Evolutionary conservation across 1,140 invertebrate genomes (phyloP).

Genomic region (Nasonia giraulti): DNA sequence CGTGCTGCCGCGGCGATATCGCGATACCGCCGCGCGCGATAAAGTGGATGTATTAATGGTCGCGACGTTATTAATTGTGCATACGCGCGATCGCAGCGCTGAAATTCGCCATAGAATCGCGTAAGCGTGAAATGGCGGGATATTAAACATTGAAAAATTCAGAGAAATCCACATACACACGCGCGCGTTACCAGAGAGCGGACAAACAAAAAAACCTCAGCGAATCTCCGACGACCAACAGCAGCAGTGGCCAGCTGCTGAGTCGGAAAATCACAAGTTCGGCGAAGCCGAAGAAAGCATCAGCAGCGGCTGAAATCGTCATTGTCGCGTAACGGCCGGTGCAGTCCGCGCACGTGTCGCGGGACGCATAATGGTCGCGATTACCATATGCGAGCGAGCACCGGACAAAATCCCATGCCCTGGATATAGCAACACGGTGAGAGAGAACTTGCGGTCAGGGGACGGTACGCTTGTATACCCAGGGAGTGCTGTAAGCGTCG

Average conservation of each 20-base stretch:
- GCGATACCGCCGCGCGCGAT: not conserved
- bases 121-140: no score
- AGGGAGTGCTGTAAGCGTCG: not conserved
- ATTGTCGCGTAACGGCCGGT: slow-evolving; percentile 19
- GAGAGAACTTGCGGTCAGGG: not conserved
- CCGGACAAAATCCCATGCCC: slow-evolving; percentile 27
- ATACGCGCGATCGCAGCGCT: not conserved
- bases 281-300: not conserved
- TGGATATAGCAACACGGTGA: not conserved
- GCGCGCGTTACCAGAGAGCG: not conserved
- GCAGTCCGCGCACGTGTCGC: not conserved
- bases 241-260: no score
- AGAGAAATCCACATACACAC: no score
- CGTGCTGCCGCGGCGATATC: not conserved
- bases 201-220: not conserved
- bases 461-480: no score
- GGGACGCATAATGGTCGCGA: slow-evolving; percentile 40
- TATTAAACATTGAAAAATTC: no score
- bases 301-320: not conserved
- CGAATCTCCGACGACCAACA: not conserved
- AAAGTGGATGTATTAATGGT: not conserved
- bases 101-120: not conserved
- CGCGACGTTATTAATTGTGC: not conserved
- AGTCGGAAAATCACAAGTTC: not conserved
- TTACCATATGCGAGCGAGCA: slow-evolving; percentile 54